Evolutionary conservation across 2,888 invertebrate species (phyloP).

Genomic region (Pharmacophagus antenor): DNA sequence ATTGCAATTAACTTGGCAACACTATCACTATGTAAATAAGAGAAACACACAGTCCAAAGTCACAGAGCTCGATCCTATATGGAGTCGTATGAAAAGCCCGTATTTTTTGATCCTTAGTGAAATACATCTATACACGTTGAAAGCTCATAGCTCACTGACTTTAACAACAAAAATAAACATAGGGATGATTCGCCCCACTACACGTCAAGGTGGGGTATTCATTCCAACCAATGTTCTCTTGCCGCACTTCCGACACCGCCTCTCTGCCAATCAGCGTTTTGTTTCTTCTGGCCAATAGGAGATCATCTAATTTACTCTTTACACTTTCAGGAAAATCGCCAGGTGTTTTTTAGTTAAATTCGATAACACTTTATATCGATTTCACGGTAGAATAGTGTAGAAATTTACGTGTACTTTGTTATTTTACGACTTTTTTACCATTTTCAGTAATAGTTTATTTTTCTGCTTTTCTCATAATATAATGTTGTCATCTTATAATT

Average conservation of each 20-base stretch:
- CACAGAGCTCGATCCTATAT: slow-evolving; percentile 33
- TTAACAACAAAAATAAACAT: slow-evolving; percentile 76
- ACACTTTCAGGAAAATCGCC: slow-evolving; percentile 61
- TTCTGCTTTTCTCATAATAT: too few relatives aligned
- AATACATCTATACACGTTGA: slow-evolving; percentile 53
- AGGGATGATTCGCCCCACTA: slow-evolving; percentile 69
- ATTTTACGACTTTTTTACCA: too few relatives aligned
- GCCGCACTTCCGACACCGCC: slow-evolving; percentile 51
- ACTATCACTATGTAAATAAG: slow-evolving; percentile 50
- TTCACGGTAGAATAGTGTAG: background rate
- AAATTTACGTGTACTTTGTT: background rate
- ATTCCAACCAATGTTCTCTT: slow-evolving; percentile 48
- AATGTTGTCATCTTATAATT: too few relatives aligned
- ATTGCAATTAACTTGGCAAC: slow-evolving; percentile 42
- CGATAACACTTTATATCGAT: slow-evolving; percentile 30
- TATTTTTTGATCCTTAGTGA: slow-evolving; percentile 28
- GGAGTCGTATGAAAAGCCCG: slow-evolving; percentile 30
- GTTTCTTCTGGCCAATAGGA: slow-evolving; percentile 52
- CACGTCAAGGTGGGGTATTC: slow-evolving; percentile 47
- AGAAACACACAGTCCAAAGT: slow-evolving; percentile 47
- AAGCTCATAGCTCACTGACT: slow-evolving; percentile 73
- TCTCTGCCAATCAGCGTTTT: slow-evolving; percentile 33
- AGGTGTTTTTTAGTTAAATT: slow-evolving; percentile 56
- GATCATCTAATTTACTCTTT: slow-evolving; percentile 41
- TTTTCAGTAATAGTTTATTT: too few relatives aligned